Conservation (phyloP, 2,113 vertebrate species). For the Sceloporus undulatus region DNA sequence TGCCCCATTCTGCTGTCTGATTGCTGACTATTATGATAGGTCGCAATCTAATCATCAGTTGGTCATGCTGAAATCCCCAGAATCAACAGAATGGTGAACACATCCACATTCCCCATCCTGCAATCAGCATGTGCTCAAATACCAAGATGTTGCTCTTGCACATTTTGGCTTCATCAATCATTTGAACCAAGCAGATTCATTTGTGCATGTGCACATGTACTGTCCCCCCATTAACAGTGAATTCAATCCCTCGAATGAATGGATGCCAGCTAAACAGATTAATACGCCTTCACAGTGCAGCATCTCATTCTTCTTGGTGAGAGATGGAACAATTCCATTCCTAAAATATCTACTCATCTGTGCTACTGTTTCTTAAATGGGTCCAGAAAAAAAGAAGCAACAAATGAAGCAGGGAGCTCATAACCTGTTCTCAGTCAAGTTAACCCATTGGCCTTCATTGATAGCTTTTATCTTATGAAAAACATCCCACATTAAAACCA, state of each 20-base stretch:
- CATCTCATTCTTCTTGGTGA: background rate
- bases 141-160: background rate
- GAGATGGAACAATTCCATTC: background rate
- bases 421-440: background rate
- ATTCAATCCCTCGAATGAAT: background rate
- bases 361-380: background rate
- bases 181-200: background rate
- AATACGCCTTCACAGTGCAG: background rate
- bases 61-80: background rate
- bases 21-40: no score
- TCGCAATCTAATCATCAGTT: background rate
- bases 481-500: background rate
- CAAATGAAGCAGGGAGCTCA: background rate
- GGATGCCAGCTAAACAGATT: background rate
- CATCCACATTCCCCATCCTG: no score
- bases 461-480: background rate
- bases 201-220: no score
- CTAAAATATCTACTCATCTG: conserved; percentile 8
- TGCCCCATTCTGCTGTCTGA: no score
- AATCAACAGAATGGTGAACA: background rate
- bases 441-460: no score
- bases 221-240: background rate
- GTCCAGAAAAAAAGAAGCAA: background rate
- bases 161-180: background rate
- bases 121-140: background rate